Evolutionary conservation across 2,113 vertebrate genomes (phyloP).

Genomic region (Sinocyclocheilus anophthalmus): DNA sequence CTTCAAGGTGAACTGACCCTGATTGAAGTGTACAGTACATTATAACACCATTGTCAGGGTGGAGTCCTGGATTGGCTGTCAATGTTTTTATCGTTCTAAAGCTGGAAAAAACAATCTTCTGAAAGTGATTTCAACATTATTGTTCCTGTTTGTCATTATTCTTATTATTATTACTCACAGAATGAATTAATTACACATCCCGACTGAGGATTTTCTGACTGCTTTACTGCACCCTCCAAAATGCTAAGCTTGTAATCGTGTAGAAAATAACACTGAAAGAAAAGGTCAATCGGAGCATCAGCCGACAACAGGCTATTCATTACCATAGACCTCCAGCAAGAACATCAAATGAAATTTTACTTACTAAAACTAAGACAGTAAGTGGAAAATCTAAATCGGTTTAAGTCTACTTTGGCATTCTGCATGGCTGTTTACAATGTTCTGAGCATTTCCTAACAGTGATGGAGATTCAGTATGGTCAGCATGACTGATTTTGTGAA

Average conservation of each 20-base stretch:
- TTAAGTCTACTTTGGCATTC: background rate
- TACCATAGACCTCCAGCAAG: background rate
- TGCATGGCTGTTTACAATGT: background rate
- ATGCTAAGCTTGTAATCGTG: background rate
- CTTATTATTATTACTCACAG: background rate
- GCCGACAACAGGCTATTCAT: slow-evolving; percentile 5
- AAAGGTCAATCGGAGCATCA: slow-evolving; percentile 19
- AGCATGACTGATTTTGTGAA: background rate
- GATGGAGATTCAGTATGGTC: background rate
- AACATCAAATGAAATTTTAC: background rate
- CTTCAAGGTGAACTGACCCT: background rate
- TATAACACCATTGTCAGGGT: too few species aligned
- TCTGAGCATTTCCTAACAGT: background rate
- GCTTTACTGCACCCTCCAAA: background rate
- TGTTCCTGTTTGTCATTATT: background rate
- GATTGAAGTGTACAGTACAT: too few species aligned
- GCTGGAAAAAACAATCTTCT: too few species aligned
- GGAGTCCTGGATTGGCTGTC: too few species aligned
- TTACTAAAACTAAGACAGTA: background rate
- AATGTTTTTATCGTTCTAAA: too few species aligned
- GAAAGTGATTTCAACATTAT: background rate
- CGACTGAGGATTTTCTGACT: background rate
- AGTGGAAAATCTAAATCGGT: background rate
- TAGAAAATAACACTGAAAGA: slow-evolving; percentile 34
- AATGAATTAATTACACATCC: background rate